Conservation (phyloP, 2,888 invertebrate genomes). For the Ormyrus nitidulus region DNA sequence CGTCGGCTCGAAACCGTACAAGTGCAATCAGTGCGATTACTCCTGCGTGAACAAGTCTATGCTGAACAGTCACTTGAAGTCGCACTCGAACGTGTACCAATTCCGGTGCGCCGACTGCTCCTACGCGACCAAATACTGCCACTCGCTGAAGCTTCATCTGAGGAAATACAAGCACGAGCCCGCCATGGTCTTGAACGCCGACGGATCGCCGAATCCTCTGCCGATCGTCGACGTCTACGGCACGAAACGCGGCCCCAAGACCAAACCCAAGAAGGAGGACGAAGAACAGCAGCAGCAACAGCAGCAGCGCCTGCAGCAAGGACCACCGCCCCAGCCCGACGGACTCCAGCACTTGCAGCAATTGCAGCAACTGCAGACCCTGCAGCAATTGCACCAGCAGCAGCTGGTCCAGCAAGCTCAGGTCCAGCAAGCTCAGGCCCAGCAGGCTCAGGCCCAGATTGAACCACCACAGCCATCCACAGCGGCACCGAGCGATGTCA, state of each 20-base stretch:
- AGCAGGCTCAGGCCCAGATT: not conserved
- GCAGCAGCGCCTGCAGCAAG: slow-evolving; percentile 11
- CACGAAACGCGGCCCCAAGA: slow-evolving; percentile 90
- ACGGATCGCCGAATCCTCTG: slow-evolving; percentile 91
- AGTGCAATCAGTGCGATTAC: slow-evolving; percentile 92
- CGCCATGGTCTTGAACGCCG: slow-evolving; percentile 91
- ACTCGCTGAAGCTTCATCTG: slow-evolving; percentile 96
- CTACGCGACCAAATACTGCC: slow-evolving; percentile 98
- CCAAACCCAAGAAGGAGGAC: slow-evolving; percentile 61
- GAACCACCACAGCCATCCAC: not conserved
- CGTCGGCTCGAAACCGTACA: slow-evolving; percentile 95
- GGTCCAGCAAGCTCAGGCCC: not conserved
- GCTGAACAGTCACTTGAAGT: slow-evolving; percentile 98
- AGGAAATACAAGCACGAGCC: slow-evolving; percentile 94
- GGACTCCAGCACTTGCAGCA: not conserved
- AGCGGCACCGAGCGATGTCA: slow-evolving; percentile 22
- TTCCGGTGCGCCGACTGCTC: slow-evolving; percentile 95
- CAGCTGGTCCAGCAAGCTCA: not conserved
- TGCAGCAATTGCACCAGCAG: not conserved
- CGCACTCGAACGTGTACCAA: slow-evolving; percentile 94
- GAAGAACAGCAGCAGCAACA: not conserved
- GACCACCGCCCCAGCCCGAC: not conserved
- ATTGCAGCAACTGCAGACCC: not conserved
- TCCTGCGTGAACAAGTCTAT: slow-evolving; percentile 99
- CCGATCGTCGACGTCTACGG: slow-evolving; percentile 95